Evolutionary conservation across 2,888 invertebrate species (phyloP), one percentile per base, ranked within the genome.

Genomic region (Nineta flava): DNA sequence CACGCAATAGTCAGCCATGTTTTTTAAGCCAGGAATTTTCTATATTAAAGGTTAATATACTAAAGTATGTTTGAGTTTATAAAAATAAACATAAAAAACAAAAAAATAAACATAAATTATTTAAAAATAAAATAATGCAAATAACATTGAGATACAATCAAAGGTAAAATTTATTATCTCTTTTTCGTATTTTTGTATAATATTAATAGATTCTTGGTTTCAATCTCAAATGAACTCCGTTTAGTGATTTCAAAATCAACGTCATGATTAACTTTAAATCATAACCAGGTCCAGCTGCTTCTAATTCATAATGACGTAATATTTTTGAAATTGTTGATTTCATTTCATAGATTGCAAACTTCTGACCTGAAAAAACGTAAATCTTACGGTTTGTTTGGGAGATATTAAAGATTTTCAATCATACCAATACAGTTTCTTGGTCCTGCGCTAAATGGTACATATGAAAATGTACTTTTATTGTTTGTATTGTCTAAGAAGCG

Each of bases 341-440:
- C 48, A 48, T 48, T 48, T 48, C 48, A 19, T 34, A 41, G 26
- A 48, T 40, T 19, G 48, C 48, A 21, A 48, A 48, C 19, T 48
- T 48, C 26, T 48, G 48, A n/a, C 48, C 48, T 48, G 12, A n/a
- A 48, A 48, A 9, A 38, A 38, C 12, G 7, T 26, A 21, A 1
- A 45, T 10, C 13, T 1, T 16, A 43, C 9, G 19, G 7, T 13
- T 13, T n/a, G 16, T 26, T 19, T 19, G 19, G n/a, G n/a, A 19
- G 5, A 19, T 19, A 19, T 5, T 26, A n/a, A n/a, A n/a, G 26
- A 26, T 26, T 26, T 3, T n/a, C n/a, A 26, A 26, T 26, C 4
- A 17, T 46, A 46, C 46, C 46, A 9, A 46, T 46, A 12, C 46
- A 46, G 12, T 46, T 46, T 32, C 46, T 31, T 10, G 46, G 46